Percentiles rank a stretch among this genome's conserved stretches.
Conservation (phyloP, 2,113 vertebrate species). For the Clarias macrocephalus region DNA sequence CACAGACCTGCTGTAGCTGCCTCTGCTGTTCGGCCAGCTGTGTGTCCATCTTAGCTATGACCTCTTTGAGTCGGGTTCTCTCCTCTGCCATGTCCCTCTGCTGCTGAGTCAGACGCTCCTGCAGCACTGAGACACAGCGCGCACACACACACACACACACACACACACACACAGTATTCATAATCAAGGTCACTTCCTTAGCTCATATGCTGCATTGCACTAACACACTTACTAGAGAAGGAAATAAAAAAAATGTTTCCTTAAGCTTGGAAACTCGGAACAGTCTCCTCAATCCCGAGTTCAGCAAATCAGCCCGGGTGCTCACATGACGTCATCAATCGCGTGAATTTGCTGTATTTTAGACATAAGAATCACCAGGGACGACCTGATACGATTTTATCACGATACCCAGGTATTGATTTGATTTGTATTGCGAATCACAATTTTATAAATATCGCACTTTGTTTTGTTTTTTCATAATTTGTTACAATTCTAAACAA, state of each 20-base stretch:
- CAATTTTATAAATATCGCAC: too few relatives aligned
- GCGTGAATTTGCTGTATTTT: too few relatives aligned
- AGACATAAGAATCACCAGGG: too few relatives aligned
- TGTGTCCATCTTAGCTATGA: constrained; percentile 83
- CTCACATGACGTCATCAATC: background rate
- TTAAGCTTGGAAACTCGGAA: background rate
- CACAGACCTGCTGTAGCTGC: constrained; percentile 83
- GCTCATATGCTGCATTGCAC: background rate
- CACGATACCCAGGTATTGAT: too few relatives aligned
- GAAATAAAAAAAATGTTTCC: background rate
- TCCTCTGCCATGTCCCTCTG: constrained; percentile 83
- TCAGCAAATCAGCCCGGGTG: background rate
- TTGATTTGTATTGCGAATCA: too few relatives aligned
- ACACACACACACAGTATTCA: background rate
- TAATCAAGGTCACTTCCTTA: background rate
- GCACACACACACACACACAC: background rate
- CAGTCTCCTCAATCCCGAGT: background rate
- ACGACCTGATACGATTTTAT: too few relatives aligned
- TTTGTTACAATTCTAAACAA: too few relatives aligned
- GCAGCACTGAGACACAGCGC: constrained; percentile 68
- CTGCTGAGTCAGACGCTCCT: constrained; percentile 80
- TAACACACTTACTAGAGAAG: too few relatives aligned
- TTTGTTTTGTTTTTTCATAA: too few relatives aligned
- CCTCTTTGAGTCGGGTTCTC: constrained; percentile 74
- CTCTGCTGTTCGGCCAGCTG: constrained; percentile 83